Evolutionary conservation across 1,140 invertebrate species (phyloP).

Genomic region (Pararge aegeria): DNA sequence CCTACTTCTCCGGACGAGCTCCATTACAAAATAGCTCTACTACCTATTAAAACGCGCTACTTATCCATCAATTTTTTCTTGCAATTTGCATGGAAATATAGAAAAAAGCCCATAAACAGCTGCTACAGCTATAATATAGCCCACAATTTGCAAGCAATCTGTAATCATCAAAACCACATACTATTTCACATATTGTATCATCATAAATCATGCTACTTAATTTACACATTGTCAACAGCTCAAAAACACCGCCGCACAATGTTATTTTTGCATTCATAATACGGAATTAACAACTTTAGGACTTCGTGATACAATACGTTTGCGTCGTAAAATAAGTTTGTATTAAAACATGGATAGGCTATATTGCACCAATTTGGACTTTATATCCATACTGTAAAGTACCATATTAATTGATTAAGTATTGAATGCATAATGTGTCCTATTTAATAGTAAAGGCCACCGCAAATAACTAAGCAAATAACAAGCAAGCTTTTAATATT

Average conservation of each 20-base stretch:
- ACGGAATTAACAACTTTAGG: background rate
- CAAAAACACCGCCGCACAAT: background rate
- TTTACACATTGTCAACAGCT: conserved; percentile 8
- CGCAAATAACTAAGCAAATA: background rate
- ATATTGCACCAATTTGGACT: background rate
- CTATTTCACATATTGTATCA: conserved; percentile 1
- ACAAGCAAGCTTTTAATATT: background rate
- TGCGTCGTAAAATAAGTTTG: background rate
- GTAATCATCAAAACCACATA: background rate
- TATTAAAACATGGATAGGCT: background rate
- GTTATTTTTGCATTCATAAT: background rate
- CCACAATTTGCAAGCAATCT: background rate
- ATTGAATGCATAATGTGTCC: conserved; percentile 2
- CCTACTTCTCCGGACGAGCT: too few relatives aligned
- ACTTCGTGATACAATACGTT: background rate
- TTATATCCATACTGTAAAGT: background rate
- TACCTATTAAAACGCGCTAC: too few relatives aligned
- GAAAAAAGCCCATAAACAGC: too few relatives aligned
- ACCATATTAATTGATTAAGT: conserved; percentile 1
- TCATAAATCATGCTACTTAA: conserved; percentile 8
- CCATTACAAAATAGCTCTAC: too few relatives aligned
- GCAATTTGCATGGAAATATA: too few relatives aligned
- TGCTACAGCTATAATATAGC: too few relatives aligned
- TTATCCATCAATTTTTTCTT: too few relatives aligned
- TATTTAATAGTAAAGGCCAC: background rate